Conservation (phyloP, 2,888 invertebrate genomes). For the Xestia c-nigrum region DNA sequence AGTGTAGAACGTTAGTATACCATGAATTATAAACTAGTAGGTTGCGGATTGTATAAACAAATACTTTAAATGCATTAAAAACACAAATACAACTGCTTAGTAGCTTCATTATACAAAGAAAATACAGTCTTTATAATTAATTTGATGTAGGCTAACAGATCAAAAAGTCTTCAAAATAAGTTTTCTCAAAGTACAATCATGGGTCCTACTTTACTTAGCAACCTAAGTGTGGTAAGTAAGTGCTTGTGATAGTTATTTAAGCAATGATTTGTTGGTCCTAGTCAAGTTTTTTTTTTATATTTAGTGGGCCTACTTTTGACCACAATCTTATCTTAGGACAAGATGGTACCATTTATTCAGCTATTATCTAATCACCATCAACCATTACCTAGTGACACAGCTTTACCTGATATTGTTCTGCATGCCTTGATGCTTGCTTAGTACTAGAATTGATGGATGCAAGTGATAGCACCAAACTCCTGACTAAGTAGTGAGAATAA, state of each 20-base stretch:
- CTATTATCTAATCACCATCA: background rate
- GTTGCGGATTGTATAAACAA: slow-evolving; percentile 22
- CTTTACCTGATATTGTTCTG: background rate
- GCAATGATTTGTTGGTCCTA: background rate
- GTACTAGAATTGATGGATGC: background rate
- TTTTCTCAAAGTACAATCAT: background rate
- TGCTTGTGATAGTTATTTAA: background rate
- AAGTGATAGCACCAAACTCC: background rate
- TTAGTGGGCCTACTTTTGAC: too few species aligned
- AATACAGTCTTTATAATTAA: background rate
- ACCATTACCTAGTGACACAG: background rate
- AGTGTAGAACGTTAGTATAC: background rate
- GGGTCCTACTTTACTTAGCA: too few species aligned
- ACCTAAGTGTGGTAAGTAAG: background rate
- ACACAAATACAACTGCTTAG: background rate
- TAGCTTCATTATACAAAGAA: background rate
- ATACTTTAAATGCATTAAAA: background rate
- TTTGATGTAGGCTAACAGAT: background rate
- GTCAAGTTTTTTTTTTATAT: background rate
- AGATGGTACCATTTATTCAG: background rate
- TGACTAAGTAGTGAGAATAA: background rate
- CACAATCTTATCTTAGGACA: too few species aligned
- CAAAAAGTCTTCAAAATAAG: background rate
- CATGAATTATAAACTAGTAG: slow-evolving; percentile 48
- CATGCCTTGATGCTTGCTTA: background rate